A percentile compares a stretch with the other conserved stretches of the same genome.
These are phyloP conservation scores for Heliconius sara DNA, from an alignment of 2,888 invertebrate genomes.

Conservation along the genomic window DNA sequence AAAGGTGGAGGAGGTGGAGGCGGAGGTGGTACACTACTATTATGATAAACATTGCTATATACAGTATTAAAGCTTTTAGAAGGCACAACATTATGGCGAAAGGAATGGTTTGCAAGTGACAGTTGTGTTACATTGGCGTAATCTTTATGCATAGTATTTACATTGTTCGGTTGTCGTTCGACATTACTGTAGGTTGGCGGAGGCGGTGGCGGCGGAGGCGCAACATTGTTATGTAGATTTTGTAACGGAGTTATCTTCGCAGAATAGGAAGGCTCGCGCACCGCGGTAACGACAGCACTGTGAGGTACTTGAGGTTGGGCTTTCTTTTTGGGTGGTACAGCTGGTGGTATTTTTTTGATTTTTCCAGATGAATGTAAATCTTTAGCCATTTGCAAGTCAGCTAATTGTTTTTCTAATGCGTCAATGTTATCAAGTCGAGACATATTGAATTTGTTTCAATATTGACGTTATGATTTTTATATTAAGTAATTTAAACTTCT, in stretches of 20 bases:
- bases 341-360: conserved; percentile 88
- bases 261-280: conserved; percentile 90
- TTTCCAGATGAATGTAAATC: conserved; percentile 62
- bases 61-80: conserved; percentile 70
- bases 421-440: conserved; percentile 82
- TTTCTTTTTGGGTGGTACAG: conserved; percentile 91
- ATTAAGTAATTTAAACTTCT: too few relatives aligned
- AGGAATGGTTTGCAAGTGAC: conserved; percentile 55
- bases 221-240: conserved; percentile 55
- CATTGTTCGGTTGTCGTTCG: conserved; percentile 50
- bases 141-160: conserved; percentile 59
- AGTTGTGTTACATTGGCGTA: conserved; percentile 70
- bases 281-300: conserved; percentile 88
- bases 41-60: conserved; percentile 84
- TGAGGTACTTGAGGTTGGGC: conserved; percentile 88
- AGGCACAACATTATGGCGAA: conserved; percentile 55
- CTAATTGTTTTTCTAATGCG: conserved; percentile 88
- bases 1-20: conserved; percentile 81
- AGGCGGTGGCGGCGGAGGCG: conserved; percentile 57
- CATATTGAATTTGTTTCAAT: conserved; percentile 57
- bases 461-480: too few relatives aligned
- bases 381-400: conserved; percentile 86
- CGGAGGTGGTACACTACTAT: conserved; percentile 82
- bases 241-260: conserved; percentile 79
- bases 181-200: conserved; percentile 61